Evolutionary conservation across 2,113 vertebrate species (phyloP).

Genomic region (Corvus moneduloides): DNA sequence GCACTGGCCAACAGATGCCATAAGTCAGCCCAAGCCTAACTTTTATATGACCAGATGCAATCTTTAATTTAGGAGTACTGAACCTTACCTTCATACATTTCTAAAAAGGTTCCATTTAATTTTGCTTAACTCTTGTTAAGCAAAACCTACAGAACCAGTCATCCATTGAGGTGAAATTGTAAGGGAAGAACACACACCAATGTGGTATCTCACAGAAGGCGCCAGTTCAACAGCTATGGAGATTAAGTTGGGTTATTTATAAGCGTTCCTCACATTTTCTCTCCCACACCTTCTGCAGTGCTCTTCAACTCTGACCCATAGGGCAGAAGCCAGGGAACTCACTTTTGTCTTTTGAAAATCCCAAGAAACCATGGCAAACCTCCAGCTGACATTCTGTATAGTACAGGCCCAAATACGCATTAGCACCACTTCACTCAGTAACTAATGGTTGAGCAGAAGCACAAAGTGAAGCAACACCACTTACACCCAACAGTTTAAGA

Average conservation of each 20-base stretch:
- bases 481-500: neutral
- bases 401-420: neutral
- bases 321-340: neutral
- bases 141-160: neutral
- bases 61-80: neutral
- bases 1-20: neutral
- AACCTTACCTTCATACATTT: neutral
- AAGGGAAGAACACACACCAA: neutral
- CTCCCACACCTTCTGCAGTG: neutral
- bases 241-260: neutral
- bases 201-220: neutral
- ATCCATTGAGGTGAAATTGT: neutral
- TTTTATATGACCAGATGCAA: neutral
- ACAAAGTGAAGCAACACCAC: neutral
- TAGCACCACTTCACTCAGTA: neutral
- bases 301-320: neutral
- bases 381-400: neutral
- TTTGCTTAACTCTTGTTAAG: neutral
- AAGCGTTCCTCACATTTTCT: neutral
- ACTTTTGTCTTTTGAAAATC: neutral
- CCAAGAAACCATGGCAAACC: neutral
- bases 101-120: neutral
- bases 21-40: neutral
- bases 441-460: neutral
- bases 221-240: neutral